Conservation (phyloP, 2,888 invertebrate species). For the Rhagonycha lutea region DNA sequence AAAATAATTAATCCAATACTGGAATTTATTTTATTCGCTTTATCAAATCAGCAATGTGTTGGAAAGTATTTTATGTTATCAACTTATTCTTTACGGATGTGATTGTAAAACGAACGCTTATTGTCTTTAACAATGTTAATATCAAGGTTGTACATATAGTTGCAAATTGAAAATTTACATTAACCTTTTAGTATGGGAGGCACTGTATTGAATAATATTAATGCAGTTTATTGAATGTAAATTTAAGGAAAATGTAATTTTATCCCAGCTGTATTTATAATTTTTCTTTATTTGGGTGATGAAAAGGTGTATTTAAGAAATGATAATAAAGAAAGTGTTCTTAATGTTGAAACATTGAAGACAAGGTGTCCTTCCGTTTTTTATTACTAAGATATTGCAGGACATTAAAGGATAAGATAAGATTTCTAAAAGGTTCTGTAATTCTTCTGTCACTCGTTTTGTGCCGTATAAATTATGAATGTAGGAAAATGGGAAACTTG, state of each 20-base stretch:
- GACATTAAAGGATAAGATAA: neutral
- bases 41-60: neutral
- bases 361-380: neutral
- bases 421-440: neutral
- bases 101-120: neutral
- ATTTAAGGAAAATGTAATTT: neutral
- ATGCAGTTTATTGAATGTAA: neutral
- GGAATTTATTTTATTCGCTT: neutral
- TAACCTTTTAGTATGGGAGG: neutral
- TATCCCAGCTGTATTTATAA: neutral
- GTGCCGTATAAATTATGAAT: neutral
- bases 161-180: neutral
- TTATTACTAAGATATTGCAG: neutral
- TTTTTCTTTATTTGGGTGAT: neutral
- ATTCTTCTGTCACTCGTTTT: neutral
- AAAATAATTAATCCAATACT: neutral
- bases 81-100: neutral
- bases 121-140: neutral
- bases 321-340: neutral
- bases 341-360: neutral
- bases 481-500: neutral
- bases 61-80: neutral
- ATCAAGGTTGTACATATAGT: neutral
- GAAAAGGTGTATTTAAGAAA: neutral
- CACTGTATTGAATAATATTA: neutral